These are phyloP conservation scores for Hydractinia echinata DNA, from an alignment of 30 jellyfish, hydroid and myxozoan genomes.

Conservation along the genomic window DNA sequence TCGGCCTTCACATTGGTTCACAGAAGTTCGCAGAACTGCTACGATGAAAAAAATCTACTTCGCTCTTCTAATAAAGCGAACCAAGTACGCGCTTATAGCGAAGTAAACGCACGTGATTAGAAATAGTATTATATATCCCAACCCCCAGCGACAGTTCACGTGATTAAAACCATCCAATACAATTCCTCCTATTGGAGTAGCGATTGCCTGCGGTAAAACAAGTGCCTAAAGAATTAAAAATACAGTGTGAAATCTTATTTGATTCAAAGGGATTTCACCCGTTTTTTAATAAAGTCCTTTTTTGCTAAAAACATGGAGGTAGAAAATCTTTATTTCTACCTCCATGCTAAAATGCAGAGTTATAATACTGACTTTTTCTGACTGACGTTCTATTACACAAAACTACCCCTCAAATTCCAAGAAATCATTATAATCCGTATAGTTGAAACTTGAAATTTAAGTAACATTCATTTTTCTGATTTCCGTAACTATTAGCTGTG, in stretches of 20 bases:
- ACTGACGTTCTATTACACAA: too few relatives aligned
- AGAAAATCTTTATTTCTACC: too few relatives aligned
- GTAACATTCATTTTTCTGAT: too few relatives aligned
- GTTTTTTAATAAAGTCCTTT: neutral
- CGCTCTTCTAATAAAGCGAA: constrained; percentile 66
- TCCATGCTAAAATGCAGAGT: too few relatives aligned
- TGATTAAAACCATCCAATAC: constrained; percentile 91
- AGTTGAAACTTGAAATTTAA: too few relatives aligned
- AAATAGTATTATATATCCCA: constrained; percentile 81
- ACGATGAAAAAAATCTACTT: constrained; percentile 18
- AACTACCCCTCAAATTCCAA: too few relatives aligned
- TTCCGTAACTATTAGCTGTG: too few relatives aligned
- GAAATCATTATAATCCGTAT: too few relatives aligned
- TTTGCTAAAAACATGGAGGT: too few relatives aligned
- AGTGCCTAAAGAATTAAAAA: constrained; percentile 53
- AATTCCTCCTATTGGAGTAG: constrained; percentile 96
- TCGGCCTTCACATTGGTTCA: too few relatives aligned
- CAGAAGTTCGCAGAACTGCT: too few relatives aligned
- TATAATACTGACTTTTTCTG: too few relatives aligned
- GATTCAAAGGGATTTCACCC: neutral
- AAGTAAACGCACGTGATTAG: constrained; percentile 72
- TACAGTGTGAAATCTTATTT: neutral
- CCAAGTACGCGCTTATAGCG: constrained; percentile 86
- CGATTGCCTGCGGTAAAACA: constrained; percentile 93
- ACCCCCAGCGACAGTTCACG: constrained; percentile 81